A percentile compares a stretch with the other conserved stretches of the same genome.
Evolutionary conservation across 2,888 invertebrate species (phyloP).

Genomic region (Ormyrus thymus): DNA sequence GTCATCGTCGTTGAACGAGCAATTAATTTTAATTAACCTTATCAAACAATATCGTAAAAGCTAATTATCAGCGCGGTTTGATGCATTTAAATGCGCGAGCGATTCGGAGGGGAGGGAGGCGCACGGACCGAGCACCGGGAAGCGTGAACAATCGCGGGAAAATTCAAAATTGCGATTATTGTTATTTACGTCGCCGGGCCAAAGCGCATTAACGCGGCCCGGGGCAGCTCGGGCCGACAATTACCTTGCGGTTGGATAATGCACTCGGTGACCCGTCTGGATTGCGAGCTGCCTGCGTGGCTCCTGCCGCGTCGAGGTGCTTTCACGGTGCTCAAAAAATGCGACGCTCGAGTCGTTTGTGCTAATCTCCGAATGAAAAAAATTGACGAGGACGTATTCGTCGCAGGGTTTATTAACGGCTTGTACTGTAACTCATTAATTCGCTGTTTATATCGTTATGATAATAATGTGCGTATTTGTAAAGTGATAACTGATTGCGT

Average conservation of each 20-base stretch:
- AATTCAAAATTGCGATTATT: constrained; percentile 46
- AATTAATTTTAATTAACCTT: constrained; percentile 29
- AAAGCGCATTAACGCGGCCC: constrained; percentile 16
- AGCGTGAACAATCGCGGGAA: constrained; percentile 35
- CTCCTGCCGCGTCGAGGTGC: not conserved
- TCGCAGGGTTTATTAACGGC: not conserved
- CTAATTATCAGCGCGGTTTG: constrained; percentile 19
- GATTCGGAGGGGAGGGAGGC: not conserved
- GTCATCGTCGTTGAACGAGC: constrained; percentile 1
- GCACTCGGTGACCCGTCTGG: constrained; percentile 11
- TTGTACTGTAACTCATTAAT: not conserved
- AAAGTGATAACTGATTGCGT: not conserved
- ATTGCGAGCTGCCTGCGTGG: not conserved
- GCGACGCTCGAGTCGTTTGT: no score
- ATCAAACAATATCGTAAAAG: constrained; percentile 39
- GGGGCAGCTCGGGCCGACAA: not conserved
- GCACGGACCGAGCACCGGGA: not conserved
- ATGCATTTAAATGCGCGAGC: constrained; percentile 18
- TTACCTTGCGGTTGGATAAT: constrained; percentile 27
- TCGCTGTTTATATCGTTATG: not conserved
- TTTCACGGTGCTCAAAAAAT: no score
- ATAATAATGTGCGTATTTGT: not conserved
- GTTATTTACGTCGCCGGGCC: constrained; percentile 38
- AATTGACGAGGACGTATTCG: no score
- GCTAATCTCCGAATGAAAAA: no score